Evolutionary conservation across 2,888 invertebrate genomes (phyloP).

Genomic region (Oscheius myriophilus): DNA sequence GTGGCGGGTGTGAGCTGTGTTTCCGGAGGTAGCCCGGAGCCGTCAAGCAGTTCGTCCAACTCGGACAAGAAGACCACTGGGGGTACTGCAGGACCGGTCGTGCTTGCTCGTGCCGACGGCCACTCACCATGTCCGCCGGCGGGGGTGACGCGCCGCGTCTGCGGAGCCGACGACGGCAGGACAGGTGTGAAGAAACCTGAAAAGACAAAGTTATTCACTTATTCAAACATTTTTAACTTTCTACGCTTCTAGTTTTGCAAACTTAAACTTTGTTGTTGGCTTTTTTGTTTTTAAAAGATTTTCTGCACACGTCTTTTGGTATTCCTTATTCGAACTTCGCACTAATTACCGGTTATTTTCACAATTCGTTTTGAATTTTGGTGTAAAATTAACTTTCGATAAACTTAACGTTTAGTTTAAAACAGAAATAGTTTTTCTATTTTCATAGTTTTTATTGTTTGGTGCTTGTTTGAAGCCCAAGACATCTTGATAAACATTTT

Average conservation of each 20-base stretch:
- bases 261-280: slow-evolving; percentile 14
- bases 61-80: slow-evolving; percentile 25
- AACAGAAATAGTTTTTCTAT: too few relatives aligned
- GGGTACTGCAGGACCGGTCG: slow-evolving; percentile 25
- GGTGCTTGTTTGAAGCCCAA: too few relatives aligned
- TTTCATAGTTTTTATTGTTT: too few relatives aligned
- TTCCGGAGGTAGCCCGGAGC: slow-evolving; percentile 36
- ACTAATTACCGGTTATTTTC: too few relatives aligned
- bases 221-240: not conserved
- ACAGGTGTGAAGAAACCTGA: slow-evolving; percentile 70
- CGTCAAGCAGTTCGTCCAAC: slow-evolving; percentile 32
- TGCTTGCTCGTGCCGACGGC: slow-evolving; percentile 15
- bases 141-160: slow-evolving; percentile 28
- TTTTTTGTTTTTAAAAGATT: too few relatives aligned
- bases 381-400: too few relatives aligned
- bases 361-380: too few relatives aligned
- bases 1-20: slow-evolving; percentile 43
- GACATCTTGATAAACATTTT: too few relatives aligned
- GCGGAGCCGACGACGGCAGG: slow-evolving; percentile 42
- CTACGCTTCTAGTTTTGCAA: not conserved
- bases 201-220: slow-evolving; percentile 25
- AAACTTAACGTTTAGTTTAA: too few relatives aligned
- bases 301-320: too few relatives aligned
- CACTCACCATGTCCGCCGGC: slow-evolving; percentile 32
- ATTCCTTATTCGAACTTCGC: too few relatives aligned